Evolutionary conservation across 37 sponge, comb jelly and placozoan genomes (phyloP).

Genomic region (Eunapius fragilis): DNA sequence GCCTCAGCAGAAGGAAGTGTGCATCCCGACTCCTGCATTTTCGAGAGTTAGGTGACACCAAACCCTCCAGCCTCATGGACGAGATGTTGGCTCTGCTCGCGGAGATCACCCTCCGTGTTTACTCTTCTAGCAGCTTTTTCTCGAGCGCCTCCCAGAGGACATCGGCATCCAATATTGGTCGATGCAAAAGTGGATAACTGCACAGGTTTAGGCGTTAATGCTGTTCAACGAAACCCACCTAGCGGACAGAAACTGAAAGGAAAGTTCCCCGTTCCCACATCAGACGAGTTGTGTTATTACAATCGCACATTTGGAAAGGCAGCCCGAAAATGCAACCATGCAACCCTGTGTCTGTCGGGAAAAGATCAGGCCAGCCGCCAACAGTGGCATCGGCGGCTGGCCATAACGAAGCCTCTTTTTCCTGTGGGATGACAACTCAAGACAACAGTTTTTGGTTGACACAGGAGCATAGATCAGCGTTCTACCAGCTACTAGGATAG

Average conservation of each 20-base stretch:
- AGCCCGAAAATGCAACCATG: neutral
- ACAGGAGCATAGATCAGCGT: constrained; percentile 33
- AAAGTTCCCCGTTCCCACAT: too few species aligned
- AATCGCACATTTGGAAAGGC: constrained; percentile 8
- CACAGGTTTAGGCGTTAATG: too few species aligned
- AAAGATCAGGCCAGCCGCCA: constrained; percentile 8
- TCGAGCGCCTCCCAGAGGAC: constrained; percentile 12
- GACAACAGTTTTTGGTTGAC: constrained; percentile 23
- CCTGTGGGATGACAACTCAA: neutral
- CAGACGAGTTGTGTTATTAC: neutral
- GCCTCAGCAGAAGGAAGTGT: constrained; percentile 17
- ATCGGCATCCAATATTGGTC: neutral
- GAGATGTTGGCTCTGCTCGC: constrained; percentile 33
- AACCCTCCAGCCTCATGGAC: constrained; percentile 12
- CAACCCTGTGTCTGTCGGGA: constrained; percentile 13
- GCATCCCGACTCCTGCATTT: neutral
- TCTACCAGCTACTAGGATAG: constrained; percentile 8
- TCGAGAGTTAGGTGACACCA: too few species aligned
- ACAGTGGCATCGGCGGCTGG: neutral
- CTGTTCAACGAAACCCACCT: too few species aligned
- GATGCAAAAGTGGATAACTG: neutral
- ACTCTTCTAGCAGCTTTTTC: constrained; percentile 30
- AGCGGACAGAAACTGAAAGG: too few species aligned
- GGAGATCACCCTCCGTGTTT: constrained; percentile 16
- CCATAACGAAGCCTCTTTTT: constrained; percentile 1